phyloP scores from a whole-genome alignment of 2,888 invertebrate genomes.

The Diadromus collaris region DNA sequence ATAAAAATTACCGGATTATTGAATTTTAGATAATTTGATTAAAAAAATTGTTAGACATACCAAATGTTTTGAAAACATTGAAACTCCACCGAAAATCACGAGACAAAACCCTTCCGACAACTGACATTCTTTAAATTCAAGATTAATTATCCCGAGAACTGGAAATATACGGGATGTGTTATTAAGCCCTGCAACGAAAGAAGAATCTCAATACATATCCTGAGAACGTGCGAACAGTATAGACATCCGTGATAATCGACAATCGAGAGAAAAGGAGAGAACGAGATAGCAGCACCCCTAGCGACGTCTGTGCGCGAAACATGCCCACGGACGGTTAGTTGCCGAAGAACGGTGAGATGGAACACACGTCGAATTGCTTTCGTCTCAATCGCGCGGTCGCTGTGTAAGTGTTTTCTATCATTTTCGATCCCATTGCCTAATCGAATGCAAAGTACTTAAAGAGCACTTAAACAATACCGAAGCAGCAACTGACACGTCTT shows the following conservation, averaged over 20 bases:
- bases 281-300: neutral
- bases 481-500: neutral
- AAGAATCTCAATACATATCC: neutral
- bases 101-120: conserved; percentile 62
- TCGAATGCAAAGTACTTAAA: neutral
- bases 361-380: neutral
- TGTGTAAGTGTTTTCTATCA: neutral
- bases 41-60: conserved; percentile 42
- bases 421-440: neutral
- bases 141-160: neutral
- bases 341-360: neutral
- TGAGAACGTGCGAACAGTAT: too few relatives aligned
- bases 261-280: neutral
- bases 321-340: neutral
- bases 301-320: neutral
- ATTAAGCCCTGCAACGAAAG: neutral
- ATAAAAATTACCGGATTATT: neutral
- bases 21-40: neutral
- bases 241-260: neutral
- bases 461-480: too few relatives aligned
- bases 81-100: conserved; percentile 61
- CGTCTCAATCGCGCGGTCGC: neutral
- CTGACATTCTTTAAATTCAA: conserved; percentile 64
- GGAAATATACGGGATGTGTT: neutral
- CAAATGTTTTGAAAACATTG: conserved; percentile 61